Evolutionary conservation across 2,797 vertebrate species (phyloP).

Genomic region (Vespertilio murinus): DNA sequence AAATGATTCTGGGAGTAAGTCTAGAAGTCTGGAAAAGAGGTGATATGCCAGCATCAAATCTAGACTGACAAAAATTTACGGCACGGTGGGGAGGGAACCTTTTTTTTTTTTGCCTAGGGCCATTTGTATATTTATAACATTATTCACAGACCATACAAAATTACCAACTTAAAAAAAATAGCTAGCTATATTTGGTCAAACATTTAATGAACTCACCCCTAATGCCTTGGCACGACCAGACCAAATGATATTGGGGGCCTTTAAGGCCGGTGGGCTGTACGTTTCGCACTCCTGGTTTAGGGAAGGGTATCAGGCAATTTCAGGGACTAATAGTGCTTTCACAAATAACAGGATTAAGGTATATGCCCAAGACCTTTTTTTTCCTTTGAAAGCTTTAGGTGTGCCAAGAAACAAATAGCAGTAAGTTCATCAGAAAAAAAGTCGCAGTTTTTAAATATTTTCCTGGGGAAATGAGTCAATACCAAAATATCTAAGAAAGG

Average conservation of each 20-base stretch:
- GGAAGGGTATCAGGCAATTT: neutral
- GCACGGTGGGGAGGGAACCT: no score
- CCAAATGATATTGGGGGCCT: no score
- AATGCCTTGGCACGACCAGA: no score
- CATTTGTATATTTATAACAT: no score
- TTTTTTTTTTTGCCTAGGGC: no score
- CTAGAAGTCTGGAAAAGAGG: neutral
- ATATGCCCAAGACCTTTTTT: neutral
- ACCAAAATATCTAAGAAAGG: neutral
- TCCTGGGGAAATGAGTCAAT: neutral
- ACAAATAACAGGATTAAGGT: neutral
- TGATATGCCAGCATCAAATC: neutral
- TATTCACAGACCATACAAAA: no score
- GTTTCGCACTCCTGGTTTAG: no score
- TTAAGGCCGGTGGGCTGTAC: no score
- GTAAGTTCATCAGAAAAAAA: neutral
- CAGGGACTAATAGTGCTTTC: neutral
- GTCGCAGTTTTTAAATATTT: neutral
- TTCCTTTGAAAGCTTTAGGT: neutral
- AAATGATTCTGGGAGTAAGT: neutral
- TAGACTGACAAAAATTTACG: neutral
- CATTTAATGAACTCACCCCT: no score
- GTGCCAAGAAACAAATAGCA: neutral
- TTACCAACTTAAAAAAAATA: no score
- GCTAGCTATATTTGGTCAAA: no score